These are phyloP conservation scores for Actinernus sp. DNA, from an alignment of 92 coral and sea anemone species.

Conservation along the genomic window DNA sequence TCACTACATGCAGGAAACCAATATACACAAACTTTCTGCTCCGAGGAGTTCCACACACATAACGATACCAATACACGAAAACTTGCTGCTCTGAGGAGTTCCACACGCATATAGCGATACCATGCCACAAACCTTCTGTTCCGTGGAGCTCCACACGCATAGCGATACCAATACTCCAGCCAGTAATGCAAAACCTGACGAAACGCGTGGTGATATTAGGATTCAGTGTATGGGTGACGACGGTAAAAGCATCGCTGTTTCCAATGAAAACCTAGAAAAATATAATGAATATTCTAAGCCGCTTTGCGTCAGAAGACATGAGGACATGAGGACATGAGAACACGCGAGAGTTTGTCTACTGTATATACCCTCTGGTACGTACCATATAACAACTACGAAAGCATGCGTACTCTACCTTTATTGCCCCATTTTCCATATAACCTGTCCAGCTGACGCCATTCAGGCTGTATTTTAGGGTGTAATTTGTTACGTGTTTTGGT, in stretches of 20 bases:
- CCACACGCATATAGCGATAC: too few species aligned
- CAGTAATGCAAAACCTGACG: constrained; percentile 22
- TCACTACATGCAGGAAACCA: too few species aligned
- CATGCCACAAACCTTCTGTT: constrained; percentile 31
- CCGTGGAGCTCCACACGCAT: constrained; percentile 64
- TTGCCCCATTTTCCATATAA: constrained; percentile 38
- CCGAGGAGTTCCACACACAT: too few species aligned
- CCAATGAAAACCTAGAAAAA: constrained; percentile 39
- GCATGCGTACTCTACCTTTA: constrained; percentile 29
- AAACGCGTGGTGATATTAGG: background rate
- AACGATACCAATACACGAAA: too few species aligned
- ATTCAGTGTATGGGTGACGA: constrained; percentile 21
- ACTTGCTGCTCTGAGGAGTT: too few species aligned
- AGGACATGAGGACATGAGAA: too few species aligned
- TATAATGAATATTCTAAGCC: too few species aligned
- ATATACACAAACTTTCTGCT: too few species aligned
- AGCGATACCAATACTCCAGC: constrained; percentile 40
- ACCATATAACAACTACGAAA: too few species aligned
- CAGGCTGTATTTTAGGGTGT: background rate
- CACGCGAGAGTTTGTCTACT: too few species aligned
- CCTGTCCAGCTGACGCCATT: constrained; percentile 38
- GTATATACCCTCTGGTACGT: too few species aligned
- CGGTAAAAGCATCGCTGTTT: constrained; percentile 14
- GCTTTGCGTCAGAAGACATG: too few species aligned
- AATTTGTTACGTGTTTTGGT: constrained; percentile 2